Conservation (phyloP, 2,888 invertebrate species). For the Loripinus fragilis region DNA sequence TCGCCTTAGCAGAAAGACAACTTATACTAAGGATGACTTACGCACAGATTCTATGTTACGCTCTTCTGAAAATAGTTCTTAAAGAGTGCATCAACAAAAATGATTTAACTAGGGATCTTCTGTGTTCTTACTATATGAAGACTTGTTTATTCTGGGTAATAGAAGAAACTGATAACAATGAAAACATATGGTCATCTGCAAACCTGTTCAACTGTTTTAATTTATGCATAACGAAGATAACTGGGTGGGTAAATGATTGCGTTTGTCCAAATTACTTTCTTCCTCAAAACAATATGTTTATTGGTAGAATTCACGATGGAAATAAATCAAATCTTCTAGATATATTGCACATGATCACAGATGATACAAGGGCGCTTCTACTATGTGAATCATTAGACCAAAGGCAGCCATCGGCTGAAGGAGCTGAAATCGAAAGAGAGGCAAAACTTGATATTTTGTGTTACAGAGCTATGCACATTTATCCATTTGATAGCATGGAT, state of each 20-base stretch:
- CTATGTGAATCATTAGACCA: constrained; percentile 8
- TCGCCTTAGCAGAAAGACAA: constrained; percentile 18
- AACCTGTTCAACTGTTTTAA: constrained; percentile 10
- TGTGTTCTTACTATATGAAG: constrained; percentile 28
- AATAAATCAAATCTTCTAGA: background rate
- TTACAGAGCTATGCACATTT: constrained; percentile 24
- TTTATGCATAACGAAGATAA: constrained; percentile 14
- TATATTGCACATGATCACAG: background rate
- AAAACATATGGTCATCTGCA: background rate
- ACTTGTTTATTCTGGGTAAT: constrained; percentile 31
- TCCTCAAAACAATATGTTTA: constrained; percentile 29
- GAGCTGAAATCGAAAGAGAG: constrained; percentile 13
- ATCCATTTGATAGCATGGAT: constrained; percentile 24
- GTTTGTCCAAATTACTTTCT: constrained; percentile 30
- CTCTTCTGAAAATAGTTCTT: constrained; percentile 22
- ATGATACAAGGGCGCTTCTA: background rate
- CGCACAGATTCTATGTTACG: constrained; percentile 24
- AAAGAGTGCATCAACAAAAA: constrained; percentile 17
- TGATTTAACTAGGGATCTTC: background rate
- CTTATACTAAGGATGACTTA: constrained; percentile 20
- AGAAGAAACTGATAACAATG: constrained; percentile 31
- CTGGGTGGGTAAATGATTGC: constrained; percentile 12
- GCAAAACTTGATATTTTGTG: constrained; percentile 23
- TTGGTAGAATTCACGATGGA: constrained; percentile 16
- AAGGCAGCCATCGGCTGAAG: background rate